A percentile compares a stretch with the other conserved stretches of the same genome.
Evolutionary conservation across 2,797 vertebrate genomes (phyloP).

Genomic region (Danio albolineatus): DNA sequence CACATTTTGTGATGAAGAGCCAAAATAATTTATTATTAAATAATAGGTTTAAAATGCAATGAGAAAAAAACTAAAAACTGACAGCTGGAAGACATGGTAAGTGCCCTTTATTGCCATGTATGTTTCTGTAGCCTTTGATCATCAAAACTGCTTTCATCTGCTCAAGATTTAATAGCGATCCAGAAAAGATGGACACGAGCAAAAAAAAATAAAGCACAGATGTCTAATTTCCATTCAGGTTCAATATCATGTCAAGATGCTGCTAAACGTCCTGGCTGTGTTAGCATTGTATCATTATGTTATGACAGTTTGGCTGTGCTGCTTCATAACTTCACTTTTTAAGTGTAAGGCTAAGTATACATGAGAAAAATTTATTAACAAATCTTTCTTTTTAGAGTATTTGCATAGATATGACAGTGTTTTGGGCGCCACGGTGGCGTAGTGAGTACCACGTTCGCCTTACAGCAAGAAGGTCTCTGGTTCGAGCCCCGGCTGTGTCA

Average conservation of each 20-base stretch:
- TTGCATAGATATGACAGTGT: too few species aligned
- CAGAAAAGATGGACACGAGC: conserved; percentile 31
- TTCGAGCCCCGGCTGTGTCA: too few species aligned
- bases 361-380: too few species aligned
- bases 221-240: conserved; percentile 51
- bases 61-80: conserved; percentile 46
- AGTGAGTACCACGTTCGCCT: too few species aligned
- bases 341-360: neutral
- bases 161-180: conserved; percentile 48
- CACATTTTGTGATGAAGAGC: neutral
- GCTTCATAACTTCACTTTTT: neutral
- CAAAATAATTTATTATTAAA: conserved; percentile 15
- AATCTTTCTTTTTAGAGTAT: too few species aligned
- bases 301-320: neutral
- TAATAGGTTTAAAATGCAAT: conserved; percentile 28
- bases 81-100: conserved; percentile 55
- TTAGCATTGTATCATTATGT: neutral
- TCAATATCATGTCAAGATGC: conserved; percentile 45
- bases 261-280: neutral
- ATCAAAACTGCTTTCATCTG: conserved; percentile 63
- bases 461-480: too few species aligned
- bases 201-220: conserved; percentile 56
- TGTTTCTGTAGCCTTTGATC: conserved; percentile 66
- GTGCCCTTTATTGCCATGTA: conserved; percentile 31
- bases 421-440: too few species aligned